Base-by-base conservation (phyloP, 2,797 vertebrate genomes). In the Simalia tracyae region DNA sequence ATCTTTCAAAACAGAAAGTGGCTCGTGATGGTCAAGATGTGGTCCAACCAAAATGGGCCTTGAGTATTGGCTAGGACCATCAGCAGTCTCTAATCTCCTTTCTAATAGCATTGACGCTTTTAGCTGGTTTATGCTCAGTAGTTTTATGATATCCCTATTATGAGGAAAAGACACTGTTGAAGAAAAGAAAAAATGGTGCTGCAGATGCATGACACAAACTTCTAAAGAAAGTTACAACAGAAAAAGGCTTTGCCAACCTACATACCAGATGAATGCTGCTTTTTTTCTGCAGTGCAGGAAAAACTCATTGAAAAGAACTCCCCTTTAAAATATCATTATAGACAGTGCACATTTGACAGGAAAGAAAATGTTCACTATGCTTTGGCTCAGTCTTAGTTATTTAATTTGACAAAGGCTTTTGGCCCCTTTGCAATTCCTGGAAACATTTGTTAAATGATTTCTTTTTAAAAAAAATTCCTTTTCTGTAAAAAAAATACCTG, bases 381-480 rank as follows among this genome's bases (percentile, higher is more conserved):
- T 42, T 92, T 28, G 24, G 46, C n/a, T 87, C 46, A 63, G n/a
- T 60, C 85, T 22, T 68, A 50, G 7, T 31, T 24, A 88, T 86
- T 68, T 66, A 84, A n/a, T 60, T 92, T 92, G 24, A 90, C 63
- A 42, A 90, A 24, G 50, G 66, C 24, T 54, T 88, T 68, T 42
- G 24, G 46, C 81, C 46, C 63, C 68, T 66, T 92, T 26, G 57
- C 8, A 84, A 46, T 84, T 56, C 19, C 31, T n/a, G 31, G n/a
- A 31, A 66, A 90, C 68, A 90, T 90, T 87, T 85, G 63, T 88
- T 87, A 84, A 87, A 90, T 87, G 46, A 36, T 57, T 88, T 92
- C 24, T 90, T 36, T 36, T 36, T 24, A 64, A 89, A 84, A 64
- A 42, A 12, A 59, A 26, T 64, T 54, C 60, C n/a, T 60, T 19